Base-by-base conservation (phyloP, 2,113 vertebrate genomes). In the Artemisiospiza belli region DNA sequence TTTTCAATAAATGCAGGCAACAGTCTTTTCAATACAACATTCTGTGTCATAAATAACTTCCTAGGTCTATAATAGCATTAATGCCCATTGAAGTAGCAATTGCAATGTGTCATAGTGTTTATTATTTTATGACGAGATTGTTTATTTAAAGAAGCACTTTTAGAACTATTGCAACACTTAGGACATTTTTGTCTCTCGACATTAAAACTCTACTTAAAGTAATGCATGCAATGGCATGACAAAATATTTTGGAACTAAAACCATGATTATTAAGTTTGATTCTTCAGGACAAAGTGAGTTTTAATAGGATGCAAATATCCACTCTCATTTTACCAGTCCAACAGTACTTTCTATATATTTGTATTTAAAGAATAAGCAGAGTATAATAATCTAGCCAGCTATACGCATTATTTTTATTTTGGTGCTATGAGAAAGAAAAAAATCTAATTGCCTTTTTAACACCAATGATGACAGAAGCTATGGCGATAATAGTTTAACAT, bases 381-480 rank as follows among this genome's bases (percentile, higher is more conserved):
- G 47, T 8, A 51, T 27, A 80, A 64, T 17, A 68, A 25, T 11
- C 15, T 63, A 87, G 12, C 21, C 87, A 11, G 12, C 19, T 89
- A 11, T 66, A 93, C 79, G 17, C 5, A 95, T 30, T 64, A 72
- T 41, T 54, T 57, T 79, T 81, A 94, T 76, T 89, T 91, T 46
- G 16, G 6, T 59, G 33, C 5, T 63, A 46, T 46, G 6, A 51
- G 28, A 11, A 88, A 67, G 67, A 46, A 54, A 39, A 54, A 28
- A 54, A 86, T 35, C 4, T 44, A 68, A 74, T 62, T 93, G n/a
- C 4, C 61, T 92, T 97, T 92, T 91, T 92, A 95, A 78, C 59
- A n/a, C 2, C 20, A 87, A 39, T 35, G 35, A 27, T 39, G 76
- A 33, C 6, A 59, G 52, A 20, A 92, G 21, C 4, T 92, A 22